Percentiles rank a stretch among this genome's conserved stretches.
These are phyloP conservation scores for Gastrophryne carolinensis DNA, from an alignment of 2,797 vertebrate species.

Conservation along the genomic window DNA sequence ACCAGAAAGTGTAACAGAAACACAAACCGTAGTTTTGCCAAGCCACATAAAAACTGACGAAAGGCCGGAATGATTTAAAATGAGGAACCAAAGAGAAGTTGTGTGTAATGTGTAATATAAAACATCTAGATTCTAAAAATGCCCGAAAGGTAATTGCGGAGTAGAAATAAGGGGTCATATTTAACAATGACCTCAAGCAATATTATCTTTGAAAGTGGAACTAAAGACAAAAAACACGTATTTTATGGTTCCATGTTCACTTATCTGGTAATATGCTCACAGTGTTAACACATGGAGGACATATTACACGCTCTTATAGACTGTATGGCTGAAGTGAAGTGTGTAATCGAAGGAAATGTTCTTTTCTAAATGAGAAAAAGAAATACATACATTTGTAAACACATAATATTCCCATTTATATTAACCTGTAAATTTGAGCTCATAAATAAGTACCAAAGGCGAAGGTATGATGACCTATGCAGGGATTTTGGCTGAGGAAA, in stretches of 20 bases:
- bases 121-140: neutral
- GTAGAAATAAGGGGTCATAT: neutral
- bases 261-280: neutral
- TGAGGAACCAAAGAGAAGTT: slow-evolving; percentile 9
- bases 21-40: slow-evolving; percentile 2
- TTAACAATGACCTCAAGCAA: neutral
- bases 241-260: neutral
- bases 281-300: neutral
- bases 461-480: too few species aligned
- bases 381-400: too few species aligned
- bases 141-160: neutral
- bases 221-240: neutral
- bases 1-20: neutral
- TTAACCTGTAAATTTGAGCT: too few species aligned
- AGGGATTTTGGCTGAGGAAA: too few species aligned
- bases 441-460: too few species aligned
- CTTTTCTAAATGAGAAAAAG: too few species aligned
- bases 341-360: too few species aligned
- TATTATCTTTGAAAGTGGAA: neutral
- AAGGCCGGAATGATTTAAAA: neutral
- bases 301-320: neutral
- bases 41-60: slow-evolving; percentile 21
- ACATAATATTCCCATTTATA: too few species aligned
- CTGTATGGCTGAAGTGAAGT: too few species aligned
- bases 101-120: neutral